These are phyloP conservation scores for Himantopus leucocephalus DNA, from an alignment of 2,113 vertebrate genomes.

Conservation along the genomic window DNA sequence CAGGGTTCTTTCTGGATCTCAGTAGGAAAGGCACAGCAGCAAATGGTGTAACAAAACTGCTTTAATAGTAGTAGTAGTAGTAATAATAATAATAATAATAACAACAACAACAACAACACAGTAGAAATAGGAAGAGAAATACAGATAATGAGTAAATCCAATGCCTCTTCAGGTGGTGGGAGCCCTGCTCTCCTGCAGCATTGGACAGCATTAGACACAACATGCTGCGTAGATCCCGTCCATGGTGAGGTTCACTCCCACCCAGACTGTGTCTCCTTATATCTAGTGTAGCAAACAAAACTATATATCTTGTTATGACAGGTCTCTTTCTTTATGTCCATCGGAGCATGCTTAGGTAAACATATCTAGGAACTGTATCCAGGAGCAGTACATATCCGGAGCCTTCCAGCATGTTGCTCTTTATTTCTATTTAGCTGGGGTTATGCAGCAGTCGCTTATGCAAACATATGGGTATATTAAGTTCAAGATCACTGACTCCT, in stretches of 20 bases:
- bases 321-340: not conserved
- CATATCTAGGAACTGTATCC: not conserved
- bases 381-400: not conserved
- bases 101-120: not conserved
- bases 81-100: not conserved
- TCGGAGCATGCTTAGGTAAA: not conserved
- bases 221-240: rapidly evolving
- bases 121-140: not conserved
- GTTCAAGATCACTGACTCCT: not conserved
- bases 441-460: rapidly evolving
- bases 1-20: not conserved
- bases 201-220: not conserved
- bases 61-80: not conserved
- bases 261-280: not conserved
- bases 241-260: rapidly evolving
- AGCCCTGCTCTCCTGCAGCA: not conserved
- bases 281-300: not conserved
- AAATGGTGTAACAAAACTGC: not conserved
- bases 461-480: not conserved
- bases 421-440: too few relatives aligned
- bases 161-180: not conserved
- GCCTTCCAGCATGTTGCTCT: not conserved
- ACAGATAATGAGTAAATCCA: not conserved
- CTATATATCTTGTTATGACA: not conserved
- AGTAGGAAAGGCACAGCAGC: not conserved